Conservation (phyloP, 2,888 invertebrate species). For the Pyrgus malvae region DNA sequence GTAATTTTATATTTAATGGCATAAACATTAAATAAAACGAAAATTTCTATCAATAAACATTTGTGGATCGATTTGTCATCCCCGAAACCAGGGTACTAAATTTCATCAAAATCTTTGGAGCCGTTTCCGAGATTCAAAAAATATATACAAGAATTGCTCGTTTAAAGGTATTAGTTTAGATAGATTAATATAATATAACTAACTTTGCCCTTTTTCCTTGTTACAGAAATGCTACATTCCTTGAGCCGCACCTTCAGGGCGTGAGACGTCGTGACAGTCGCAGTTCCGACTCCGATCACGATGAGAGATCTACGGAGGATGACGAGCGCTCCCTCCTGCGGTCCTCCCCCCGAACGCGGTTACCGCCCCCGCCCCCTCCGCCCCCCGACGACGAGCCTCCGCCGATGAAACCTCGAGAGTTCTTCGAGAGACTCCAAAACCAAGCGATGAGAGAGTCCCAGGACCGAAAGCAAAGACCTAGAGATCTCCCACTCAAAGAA, state of each 20-base stretch:
- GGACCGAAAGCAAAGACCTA: slow-evolving; percentile 57
- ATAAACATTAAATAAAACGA: no score
- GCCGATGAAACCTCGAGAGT: slow-evolving; percentile 81
- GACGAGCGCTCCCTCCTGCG: slow-evolving; percentile 70
- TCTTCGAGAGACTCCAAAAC: slow-evolving; percentile 73
- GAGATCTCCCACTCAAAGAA: slow-evolving; percentile 55
- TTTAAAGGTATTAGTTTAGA: no score
- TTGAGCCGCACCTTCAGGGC: slow-evolving; percentile 88
- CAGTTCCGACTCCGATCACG: slow-evolving; percentile 76
- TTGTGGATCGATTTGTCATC: no score
- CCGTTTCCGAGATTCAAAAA: no score
- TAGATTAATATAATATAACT: no score
- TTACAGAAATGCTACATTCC: slow-evolving; percentile 88
- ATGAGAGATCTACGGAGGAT: slow-evolving; percentile 76
- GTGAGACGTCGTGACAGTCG: slow-evolving; percentile 76
- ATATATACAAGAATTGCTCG: no score
- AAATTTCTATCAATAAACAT: no score
- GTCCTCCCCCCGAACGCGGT: slow-evolving; percentile 69
- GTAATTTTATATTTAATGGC: no score
- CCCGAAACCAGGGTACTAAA: no score
- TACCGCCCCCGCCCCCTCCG: slow-evolving; percentile 70
- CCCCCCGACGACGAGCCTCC: slow-evolving; percentile 74
- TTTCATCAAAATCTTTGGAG: no score
- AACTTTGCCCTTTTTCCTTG: no score
- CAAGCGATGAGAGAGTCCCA: slow-evolving; percentile 76